These are phyloP conservation scores for Entelurus aequoreus DNA, from an alignment of 2,113 vertebrate genomes.

Conservation along the genomic window DNA sequence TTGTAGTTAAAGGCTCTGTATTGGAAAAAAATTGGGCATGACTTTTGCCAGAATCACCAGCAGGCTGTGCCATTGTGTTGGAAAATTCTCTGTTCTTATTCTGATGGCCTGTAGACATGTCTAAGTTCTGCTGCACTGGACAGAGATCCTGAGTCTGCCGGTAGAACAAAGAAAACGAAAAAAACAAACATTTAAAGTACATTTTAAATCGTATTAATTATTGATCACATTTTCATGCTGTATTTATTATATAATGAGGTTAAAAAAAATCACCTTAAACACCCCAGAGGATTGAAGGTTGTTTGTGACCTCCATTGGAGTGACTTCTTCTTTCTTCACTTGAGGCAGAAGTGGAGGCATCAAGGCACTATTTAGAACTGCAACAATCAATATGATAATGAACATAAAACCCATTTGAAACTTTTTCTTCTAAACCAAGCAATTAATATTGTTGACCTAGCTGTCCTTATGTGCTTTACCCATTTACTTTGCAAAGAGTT, in stretches of 20 bases:
- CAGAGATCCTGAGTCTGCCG: constrained; percentile 75
- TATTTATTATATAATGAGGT: background rate
- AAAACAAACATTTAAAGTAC: constrained; percentile 3
- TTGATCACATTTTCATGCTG: background rate
- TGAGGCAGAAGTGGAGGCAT: constrained; percentile 82
- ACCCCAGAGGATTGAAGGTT: constrained; percentile 76
- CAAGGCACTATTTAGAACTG: constrained; percentile 82
- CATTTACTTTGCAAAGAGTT: too few species aligned
- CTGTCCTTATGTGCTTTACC: too few species aligned
- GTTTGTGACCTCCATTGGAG: constrained; percentile 92
- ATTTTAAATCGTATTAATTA: too few species aligned
- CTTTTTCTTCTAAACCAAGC: too few species aligned
- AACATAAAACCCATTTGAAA: too few species aligned
- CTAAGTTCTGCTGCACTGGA: constrained; percentile 78
- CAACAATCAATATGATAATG: constrained; percentile 19
- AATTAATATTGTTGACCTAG: too few species aligned
- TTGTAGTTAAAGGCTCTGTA: constrained; percentile 78
- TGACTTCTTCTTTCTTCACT: constrained; percentile 91
- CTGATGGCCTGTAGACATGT: constrained; percentile 71
- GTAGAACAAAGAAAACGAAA: constrained; percentile 19
- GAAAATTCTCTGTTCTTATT: constrained; percentile 73
- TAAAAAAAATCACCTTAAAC: constrained; percentile 73
- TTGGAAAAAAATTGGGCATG: constrained; percentile 75
- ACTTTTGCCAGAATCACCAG: constrained; percentile 80
- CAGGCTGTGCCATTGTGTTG: constrained; percentile 76